Base-by-base conservation (phyloP, 2,888 invertebrate species). In the Caenorhabditis afra region DNA sequence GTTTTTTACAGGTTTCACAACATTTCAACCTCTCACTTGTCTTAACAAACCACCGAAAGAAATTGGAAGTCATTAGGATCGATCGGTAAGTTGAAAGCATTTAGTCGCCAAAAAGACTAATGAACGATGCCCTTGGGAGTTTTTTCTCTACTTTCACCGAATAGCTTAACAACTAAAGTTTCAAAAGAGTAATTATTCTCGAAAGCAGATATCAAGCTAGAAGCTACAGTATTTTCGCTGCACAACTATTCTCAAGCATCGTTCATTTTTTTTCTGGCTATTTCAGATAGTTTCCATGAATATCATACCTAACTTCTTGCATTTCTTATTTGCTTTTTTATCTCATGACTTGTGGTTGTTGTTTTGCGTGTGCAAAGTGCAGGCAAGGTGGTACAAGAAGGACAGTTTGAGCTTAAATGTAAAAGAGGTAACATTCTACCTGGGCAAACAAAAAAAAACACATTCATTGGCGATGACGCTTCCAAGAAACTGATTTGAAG, bases 71-170 rank as follows among this genome's bases (percentile, higher is more conserved):
- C 45, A 39, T 35, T 58, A 59, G 52, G 35, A 68, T 68, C 22
- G 68, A 68, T 59, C 68, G 68, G 68, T 68, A 37, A 68, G 68
- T 61, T 44, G 35, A 52, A 10, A 16, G 35, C 22, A 49, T 16
- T 20, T 45, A 11, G 23, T 35, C 52, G n/a, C 22, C 23, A 29
- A 37, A 29, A 29, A 12, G 8, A 22, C 37, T 66, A 50, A 57
- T 68, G 68, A 68, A 59, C 29, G 68, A 68, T 68, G 68, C 59
- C 59, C 59, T 53, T 49, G 59, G 68, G 68, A 68, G 16, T 52
- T 66, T 11, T 45, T 16, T 12, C 29, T 7, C 29, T 29, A 7
- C 20, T 29, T 50, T 41, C n/a, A n/a, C n/a, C n/a, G 22, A 20
- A 37, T 29, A 7, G 1, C 22, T 35, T 20, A n/a, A n/a, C n/a